phyloP scores from a whole-genome alignment of 1,140 invertebrate species.

The Brachionus asplanchnoidis region DNA sequence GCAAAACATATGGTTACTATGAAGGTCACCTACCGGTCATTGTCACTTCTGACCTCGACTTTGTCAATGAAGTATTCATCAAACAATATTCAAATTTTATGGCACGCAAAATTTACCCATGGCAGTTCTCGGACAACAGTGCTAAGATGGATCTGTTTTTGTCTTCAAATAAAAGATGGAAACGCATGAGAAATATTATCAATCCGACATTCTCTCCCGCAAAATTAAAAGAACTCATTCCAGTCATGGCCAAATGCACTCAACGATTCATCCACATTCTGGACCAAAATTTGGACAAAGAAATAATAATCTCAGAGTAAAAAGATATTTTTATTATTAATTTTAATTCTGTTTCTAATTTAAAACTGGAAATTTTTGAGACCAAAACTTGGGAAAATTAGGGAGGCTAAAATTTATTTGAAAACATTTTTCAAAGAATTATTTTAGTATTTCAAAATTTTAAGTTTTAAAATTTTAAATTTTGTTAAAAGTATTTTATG shows the following conservation, averaged over 20 bases:
- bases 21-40: constrained; percentile 54
- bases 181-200: constrained; percentile 60
- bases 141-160: constrained; percentile 46
- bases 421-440: neutral
- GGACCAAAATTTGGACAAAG: neutral
- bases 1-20: constrained; percentile 57
- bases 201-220: constrained; percentile 62
- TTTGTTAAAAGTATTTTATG: too few relatives aligned
- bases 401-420: neutral
- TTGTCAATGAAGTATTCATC: constrained; percentile 56
- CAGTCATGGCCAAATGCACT: constrained; percentile 17
- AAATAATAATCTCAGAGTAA: constrained; percentile 37
- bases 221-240: constrained; percentile 55
- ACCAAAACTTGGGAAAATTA: too few relatives aligned
- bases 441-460: too few relatives aligned
- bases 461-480: too few relatives aligned
- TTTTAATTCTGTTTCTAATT: too few relatives aligned
- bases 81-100: constrained; percentile 59
- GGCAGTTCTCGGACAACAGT: constrained; percentile 39
- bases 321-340: neutral
- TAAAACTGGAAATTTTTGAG: too few relatives aligned
- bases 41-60: constrained; percentile 54
- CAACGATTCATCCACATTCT: constrained; percentile 11
- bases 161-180: constrained; percentile 59
- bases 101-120: constrained; percentile 49